Conservation (phyloP, 2,113 vertebrate genomes). For the Toxotes jaculatrix region DNA sequence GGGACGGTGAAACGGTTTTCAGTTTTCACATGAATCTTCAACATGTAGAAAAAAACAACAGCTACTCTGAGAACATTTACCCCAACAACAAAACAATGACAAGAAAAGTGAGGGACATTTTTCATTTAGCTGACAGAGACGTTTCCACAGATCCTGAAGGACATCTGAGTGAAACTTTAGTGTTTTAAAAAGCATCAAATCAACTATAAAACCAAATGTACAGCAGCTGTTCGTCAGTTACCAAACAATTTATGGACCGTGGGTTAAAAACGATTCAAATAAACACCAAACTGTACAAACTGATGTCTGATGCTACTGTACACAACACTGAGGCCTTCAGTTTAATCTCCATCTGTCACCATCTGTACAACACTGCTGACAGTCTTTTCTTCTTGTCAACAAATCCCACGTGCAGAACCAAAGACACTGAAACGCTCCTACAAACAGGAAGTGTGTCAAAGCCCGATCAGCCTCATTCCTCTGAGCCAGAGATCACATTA, state of each 20-base stretch:
- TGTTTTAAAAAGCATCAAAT: constrained; percentile 25
- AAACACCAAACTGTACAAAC: constrained; percentile 34
- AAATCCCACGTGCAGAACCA: background rate
- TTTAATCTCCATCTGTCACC: background rate
- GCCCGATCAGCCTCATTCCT: no score
- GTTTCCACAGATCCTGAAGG: background rate
- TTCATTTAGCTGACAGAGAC: background rate
- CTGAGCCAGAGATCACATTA: no score
- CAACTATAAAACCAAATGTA: background rate
- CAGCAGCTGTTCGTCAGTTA: background rate
- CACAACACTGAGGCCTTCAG: constrained; percentile 2
- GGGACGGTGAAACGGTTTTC: background rate
- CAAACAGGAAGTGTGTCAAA: no score
- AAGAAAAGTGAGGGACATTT: background rate
- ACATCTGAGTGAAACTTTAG: constrained; percentile 5
- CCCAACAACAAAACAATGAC: constrained; percentile 12
- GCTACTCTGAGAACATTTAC: background rate
- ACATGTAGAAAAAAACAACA: background rate
- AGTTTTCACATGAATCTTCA: constrained; percentile 15
- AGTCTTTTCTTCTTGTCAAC: background rate
- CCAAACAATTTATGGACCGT: background rate
- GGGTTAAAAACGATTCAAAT: background rate
- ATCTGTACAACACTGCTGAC: background rate
- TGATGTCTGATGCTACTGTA: constrained; percentile 10
- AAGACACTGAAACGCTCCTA: no score